phyloP scores from a whole-genome alignment of 2,797 vertebrate genomes.

The Notolepis coatsorum region DNA sequence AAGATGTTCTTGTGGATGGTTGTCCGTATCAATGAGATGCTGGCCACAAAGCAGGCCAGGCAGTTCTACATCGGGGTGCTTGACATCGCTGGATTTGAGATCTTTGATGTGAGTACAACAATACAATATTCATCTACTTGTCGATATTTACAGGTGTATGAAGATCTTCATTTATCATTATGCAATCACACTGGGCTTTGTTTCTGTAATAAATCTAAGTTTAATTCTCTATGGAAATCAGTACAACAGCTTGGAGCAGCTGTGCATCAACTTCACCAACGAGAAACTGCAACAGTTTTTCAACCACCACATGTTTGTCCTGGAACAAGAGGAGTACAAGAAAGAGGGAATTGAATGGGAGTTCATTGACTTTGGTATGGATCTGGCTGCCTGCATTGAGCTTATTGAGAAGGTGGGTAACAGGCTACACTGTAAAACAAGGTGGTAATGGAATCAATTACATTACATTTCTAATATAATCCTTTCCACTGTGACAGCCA shows the following conservation, averaged over 20 bases:
- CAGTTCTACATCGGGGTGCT: constrained; percentile 87
- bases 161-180: background rate
- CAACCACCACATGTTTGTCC: constrained; percentile 89
- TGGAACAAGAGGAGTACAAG: constrained; percentile 72
- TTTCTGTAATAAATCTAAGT: constrained; percentile 8
- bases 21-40: constrained; percentile 85
- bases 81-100: constrained; percentile 90
- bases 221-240: constrained; percentile 69
- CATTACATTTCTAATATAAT: constrained; percentile 43
- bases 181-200: constrained; percentile 22
- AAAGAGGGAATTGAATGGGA: constrained; percentile 69
- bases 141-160: constrained; percentile 40
- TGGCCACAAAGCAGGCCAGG: constrained; percentile 86
- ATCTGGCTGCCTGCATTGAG: constrained; percentile 80
- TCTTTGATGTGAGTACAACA: constrained; percentile 83
- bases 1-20: constrained; percentile 92
- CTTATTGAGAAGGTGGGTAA: constrained; percentile 82
- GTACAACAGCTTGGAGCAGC: constrained; percentile 81
- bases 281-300: constrained; percentile 90
- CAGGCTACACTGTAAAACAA: background rate
- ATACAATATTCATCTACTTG: background rate
- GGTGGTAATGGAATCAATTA: background rate
- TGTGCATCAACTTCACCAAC: constrained; percentile 81
- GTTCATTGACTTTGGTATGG: constrained; percentile 74
- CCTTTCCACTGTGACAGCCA: constrained; percentile 57